Percentiles rank a stretch among this genome's conserved stretches.
Conservation (phyloP, 2,888 invertebrate genomes). For the Drosophila pegasa region DNA sequence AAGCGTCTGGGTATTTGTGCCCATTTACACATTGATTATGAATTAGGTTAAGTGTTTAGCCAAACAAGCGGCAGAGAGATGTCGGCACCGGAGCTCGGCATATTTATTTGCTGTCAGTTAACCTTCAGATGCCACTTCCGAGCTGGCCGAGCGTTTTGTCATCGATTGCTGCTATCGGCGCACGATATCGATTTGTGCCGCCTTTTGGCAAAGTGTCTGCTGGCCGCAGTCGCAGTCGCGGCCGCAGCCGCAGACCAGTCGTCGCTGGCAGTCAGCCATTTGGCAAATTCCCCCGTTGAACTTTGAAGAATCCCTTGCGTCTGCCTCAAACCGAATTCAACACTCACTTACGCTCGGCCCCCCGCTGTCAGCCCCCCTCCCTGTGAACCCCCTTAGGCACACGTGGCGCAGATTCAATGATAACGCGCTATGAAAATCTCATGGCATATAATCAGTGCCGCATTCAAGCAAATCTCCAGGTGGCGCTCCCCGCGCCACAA, state of each 20-base stretch:
- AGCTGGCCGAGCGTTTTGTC: slow-evolving; percentile 32
- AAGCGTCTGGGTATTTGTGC: not conserved
- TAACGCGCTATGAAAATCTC: slow-evolving; percentile 68
- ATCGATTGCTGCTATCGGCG: slow-evolving; percentile 40
- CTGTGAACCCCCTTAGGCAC: slow-evolving; percentile 9
- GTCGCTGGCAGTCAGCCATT: slow-evolving; percentile 41
- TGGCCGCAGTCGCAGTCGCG: not conserved
- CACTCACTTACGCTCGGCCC: not conserved
- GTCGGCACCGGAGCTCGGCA: not conserved
- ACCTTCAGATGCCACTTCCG: slow-evolving; percentile 13
- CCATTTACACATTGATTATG: slow-evolving; percentile 9
- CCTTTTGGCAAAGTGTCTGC: not conserved
- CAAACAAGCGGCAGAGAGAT: not conserved
- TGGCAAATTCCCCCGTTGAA: slow-evolving; percentile 45
- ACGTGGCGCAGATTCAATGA: slow-evolving; percentile 61
- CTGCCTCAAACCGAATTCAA: slow-evolving; percentile 17
- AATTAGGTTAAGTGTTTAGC: slow-evolving; percentile 3
- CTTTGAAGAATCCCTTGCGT: slow-evolving; percentile 31
- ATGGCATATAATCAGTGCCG: slow-evolving; percentile 72
- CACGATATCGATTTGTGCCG: slow-evolving; percentile 40
- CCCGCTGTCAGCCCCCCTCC: not conserved
- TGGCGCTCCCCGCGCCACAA: slow-evolving; percentile 31
- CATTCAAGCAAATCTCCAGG: slow-evolving; percentile 74
- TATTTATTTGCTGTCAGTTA: slow-evolving; percentile 11
- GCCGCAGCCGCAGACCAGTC: not conserved